phyloP scores from a whole-genome alignment of 2,113 vertebrate genomes.

The Rutilus rutilus region DNA sequence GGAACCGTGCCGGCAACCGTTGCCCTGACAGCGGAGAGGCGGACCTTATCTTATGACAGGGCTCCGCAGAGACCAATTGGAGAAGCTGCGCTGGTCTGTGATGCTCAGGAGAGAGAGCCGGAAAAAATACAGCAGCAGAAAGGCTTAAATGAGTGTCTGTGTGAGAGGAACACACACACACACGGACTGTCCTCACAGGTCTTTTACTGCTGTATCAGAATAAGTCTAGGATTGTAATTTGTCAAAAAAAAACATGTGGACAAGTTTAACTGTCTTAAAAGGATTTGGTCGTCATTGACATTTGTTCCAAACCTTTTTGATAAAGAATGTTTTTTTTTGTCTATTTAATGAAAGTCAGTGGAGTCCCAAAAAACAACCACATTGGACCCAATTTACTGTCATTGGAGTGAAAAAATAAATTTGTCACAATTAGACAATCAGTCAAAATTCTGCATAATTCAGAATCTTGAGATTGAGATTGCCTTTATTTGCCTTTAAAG shows the following conservation, averaged over 20 bases:
- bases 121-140: slow-evolving; percentile 36
- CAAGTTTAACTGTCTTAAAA: background rate
- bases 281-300: background rate
- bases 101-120: slow-evolving; percentile 40
- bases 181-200: background rate
- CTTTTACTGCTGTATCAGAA: background rate
- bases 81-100: slow-evolving; percentile 40
- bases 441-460: too few relatives aligned
- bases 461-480: too few relatives aligned
- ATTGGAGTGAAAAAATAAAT: too few relatives aligned
- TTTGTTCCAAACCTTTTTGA: background rate
- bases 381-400: too few relatives aligned
- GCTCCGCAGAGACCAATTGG: slow-evolving; percentile 58
- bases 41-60: slow-evolving; percentile 55
- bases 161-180: background rate
- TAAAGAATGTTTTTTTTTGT: background rate
- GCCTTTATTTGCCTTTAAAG: too few relatives aligned
- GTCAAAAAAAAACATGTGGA: background rate
- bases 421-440: too few relatives aligned
- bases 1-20: slow-evolving; percentile 56
- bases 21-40: slow-evolving; percentile 54
- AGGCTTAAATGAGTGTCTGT: slow-evolving; percentile 33
- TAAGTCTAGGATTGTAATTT: background rate
- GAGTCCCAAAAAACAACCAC: too few relatives aligned
- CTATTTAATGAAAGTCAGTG: background rate